Evolutionary conservation across 1,140 invertebrate genomes (phyloP).

Genomic region (Chrysoperla carnea): DNA sequence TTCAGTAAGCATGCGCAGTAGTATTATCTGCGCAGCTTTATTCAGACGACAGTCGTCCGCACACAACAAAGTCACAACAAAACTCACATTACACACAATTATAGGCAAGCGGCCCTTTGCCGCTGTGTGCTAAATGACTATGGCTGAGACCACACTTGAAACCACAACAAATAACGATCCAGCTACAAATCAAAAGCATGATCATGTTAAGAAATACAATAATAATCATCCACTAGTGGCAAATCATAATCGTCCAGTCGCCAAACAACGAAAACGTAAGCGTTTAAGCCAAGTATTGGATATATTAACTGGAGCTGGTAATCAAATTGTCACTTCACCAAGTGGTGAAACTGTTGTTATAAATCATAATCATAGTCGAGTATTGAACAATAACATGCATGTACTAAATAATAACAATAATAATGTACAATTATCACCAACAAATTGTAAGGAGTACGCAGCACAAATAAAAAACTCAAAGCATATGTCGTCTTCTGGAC

Average conservation of each 20-base stretch:
- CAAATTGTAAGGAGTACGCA: constrained; percentile 11
- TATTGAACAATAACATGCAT: constrained; percentile 18
- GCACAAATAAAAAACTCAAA: constrained; percentile 4
- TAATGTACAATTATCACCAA: constrained; percentile 13
- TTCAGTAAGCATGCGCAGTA: too few species aligned
- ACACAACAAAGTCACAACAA: too few species aligned
- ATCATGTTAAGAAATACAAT: constrained; percentile 27
- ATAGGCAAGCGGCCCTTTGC: constrained; percentile 33
- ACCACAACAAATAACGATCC: constrained; percentile 28
- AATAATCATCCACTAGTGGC: constrained; percentile 36
- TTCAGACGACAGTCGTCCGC: too few species aligned
- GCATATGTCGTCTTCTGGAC: constrained; percentile 4
- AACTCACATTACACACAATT: too few species aligned
- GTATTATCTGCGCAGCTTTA: too few species aligned
- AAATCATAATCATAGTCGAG: not conserved
- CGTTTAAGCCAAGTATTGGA: constrained; percentile 57
- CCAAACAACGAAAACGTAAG: constrained; percentile 46
- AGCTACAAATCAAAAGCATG: constrained; percentile 25
- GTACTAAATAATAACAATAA: constrained; percentile 17
- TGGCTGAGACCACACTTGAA: constrained; percentile 43
- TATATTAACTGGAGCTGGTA: constrained; percentile 30
- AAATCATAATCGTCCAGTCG: constrained; percentile 37
- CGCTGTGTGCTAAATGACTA: constrained; percentile 40
- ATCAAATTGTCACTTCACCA: constrained; percentile 2
- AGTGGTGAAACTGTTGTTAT: constrained; percentile 5